Evolutionary conservation across 2,888 invertebrate species (phyloP).

Genomic region (Chrysolina oricalcia): DNA sequence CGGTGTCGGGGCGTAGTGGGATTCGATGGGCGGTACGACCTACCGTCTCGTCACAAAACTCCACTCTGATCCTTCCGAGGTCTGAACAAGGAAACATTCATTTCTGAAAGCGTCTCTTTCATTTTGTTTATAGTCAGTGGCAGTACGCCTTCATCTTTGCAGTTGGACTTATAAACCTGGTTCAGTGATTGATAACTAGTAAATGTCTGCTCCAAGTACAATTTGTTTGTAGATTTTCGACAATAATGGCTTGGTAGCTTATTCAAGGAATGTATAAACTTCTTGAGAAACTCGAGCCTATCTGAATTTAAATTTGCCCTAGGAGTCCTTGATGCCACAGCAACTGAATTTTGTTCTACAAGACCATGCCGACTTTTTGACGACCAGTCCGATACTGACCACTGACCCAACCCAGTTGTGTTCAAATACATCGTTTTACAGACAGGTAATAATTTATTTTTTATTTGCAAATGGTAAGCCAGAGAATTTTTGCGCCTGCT

Average conservation of each 20-base stretch:
- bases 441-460: constrained; percentile 35
- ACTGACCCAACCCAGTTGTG: constrained; percentile 36
- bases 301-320: neutral
- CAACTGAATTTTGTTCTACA: neutral
- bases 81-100: no score
- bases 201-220: constrained; percentile 19
- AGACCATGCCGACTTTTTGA: constrained; percentile 1
- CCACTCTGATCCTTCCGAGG: no score
- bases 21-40: no score
- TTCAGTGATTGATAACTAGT: neutral
- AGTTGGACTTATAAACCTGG: neutral
- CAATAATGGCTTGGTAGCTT: constrained; percentile 15
- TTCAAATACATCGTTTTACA: constrained; percentile 41
- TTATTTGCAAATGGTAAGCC: no score
- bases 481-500: constrained; percentile 30
- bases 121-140: neutral
- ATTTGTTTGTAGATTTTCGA: constrained; percentile 7
- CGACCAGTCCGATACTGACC: constrained; percentile 36
- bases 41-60: no score
- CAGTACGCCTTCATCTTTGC: neutral
- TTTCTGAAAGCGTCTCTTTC: no score
- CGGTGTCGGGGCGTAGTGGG: no score
- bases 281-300: neutral
- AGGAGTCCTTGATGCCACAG: neutral
- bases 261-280: constrained; percentile 17